Conservation (phyloP, 2,113 vertebrate genomes). For the Eptesicus fuscus region DNA sequence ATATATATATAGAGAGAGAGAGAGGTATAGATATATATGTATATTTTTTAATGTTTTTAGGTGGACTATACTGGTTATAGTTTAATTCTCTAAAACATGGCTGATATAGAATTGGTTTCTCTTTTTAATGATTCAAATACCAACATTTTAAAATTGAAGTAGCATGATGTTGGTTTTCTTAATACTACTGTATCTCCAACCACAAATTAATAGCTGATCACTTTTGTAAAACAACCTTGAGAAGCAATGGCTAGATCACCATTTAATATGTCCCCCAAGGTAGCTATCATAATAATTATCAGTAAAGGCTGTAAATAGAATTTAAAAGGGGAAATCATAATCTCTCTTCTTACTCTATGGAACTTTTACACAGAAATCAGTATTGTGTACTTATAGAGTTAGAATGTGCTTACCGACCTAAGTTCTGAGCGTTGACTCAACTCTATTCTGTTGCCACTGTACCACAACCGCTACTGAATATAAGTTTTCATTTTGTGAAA, state of each 20-base stretch:
- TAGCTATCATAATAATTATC: neutral
- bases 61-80: neutral
- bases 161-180: neutral
- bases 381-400: neutral
- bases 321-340: neutral
- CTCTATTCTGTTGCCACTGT: neutral
- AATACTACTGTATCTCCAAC: neutral
- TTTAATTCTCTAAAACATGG: neutral
- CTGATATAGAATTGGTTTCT: neutral
- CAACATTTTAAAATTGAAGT: constrained; percentile 18
- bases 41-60: neutral
- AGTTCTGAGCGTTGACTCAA: neutral
- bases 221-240: neutral
- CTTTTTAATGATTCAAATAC: neutral
- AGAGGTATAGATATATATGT: too few relatives aligned
- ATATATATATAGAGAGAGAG: too few relatives aligned
- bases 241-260: neutral
- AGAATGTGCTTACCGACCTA: neutral
- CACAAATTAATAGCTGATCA: neutral
- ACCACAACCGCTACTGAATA: neutral
- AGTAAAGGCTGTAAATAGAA: neutral
- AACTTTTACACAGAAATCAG: neutral
- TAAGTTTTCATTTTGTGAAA: neutral
- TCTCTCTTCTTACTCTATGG: neutral
- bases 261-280: neutral